A percentile compares a stretch with the other conserved stretches of the same genome.
Conservation (phyloP, 2,113 vertebrate genomes). For the Passerina amoena region DNA sequence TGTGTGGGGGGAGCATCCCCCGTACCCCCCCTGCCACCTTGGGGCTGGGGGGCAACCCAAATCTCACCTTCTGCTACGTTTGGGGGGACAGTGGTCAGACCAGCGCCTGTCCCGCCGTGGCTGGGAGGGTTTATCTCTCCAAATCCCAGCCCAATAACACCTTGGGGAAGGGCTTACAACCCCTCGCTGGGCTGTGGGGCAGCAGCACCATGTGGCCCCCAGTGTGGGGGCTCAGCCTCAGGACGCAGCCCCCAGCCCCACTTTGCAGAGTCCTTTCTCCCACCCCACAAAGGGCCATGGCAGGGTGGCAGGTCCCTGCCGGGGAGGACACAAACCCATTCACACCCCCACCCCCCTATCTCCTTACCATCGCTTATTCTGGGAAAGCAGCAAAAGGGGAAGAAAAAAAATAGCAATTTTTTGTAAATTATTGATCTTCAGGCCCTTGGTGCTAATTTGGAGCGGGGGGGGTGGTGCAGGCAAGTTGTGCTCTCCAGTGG, state of each 20-base stretch:
- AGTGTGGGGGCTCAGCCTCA: background rate
- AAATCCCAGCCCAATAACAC: accelerated
- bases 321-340: background rate
- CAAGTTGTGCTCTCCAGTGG: accelerated
- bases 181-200: background rate
- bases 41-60: accelerated
- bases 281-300: accelerated
- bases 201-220: accelerated
- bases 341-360: accelerated
- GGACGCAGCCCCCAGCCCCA: background rate
- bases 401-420: background rate
- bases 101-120: accelerated
- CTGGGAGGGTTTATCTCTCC: background rate
- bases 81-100: background rate
- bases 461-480: too few species aligned
- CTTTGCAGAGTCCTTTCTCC: background rate
- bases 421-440: background rate
- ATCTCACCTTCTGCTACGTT: background rate
- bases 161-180: background rate
- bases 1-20: background rate
- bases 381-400: background rate
- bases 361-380: background rate
- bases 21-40: accelerated
- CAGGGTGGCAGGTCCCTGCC: background rate
- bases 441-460: background rate